phyloP scores from a whole-genome alignment of 2,797 vertebrate genomes.

The Falco naumanni region DNA sequence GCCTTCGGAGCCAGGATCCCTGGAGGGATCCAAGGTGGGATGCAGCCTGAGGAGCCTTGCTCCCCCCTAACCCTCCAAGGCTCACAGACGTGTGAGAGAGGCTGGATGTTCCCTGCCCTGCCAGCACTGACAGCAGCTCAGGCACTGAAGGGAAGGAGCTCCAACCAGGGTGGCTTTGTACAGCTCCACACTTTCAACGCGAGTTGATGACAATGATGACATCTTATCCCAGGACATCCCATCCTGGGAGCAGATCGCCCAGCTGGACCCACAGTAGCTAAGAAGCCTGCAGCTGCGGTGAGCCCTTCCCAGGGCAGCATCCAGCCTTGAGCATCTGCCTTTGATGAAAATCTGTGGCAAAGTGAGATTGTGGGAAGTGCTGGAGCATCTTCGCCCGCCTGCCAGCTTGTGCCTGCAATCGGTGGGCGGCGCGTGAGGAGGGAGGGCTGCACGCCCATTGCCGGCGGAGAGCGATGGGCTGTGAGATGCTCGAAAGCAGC shows the following conservation, averaged over 20 bases:
- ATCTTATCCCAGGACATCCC: background rate
- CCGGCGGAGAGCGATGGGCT: background rate
- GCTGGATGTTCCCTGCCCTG: background rate
- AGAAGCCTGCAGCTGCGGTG: background rate
- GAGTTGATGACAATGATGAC: background rate
- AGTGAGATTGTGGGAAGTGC: background rate
- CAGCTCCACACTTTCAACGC: background rate
- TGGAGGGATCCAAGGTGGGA: background rate
- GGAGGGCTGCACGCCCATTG: background rate
- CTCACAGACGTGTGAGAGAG: rapidly evolving
- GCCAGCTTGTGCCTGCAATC: rapidly evolving
- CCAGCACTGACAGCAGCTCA: background rate
- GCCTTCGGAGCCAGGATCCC: background rate
- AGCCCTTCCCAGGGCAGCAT: background rate
- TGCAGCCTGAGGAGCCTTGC: background rate
- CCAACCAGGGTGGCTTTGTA: background rate
- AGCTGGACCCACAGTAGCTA: background rate
- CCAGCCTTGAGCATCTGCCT: background rate
- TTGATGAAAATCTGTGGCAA: background rate
- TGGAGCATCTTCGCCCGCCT: rapidly evolving
- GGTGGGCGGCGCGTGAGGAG: background rate
- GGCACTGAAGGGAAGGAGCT: rapidly evolving
- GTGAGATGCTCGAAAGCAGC: background rate
- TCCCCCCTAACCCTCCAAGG: background rate
- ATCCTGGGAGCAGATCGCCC: background rate